A percentile compares a stretch with the other conserved stretches of the same genome.
These are phyloP conservation scores for Luperina testacea DNA, from an alignment of 2,888 invertebrate genomes.

Conservation along the genomic window DNA sequence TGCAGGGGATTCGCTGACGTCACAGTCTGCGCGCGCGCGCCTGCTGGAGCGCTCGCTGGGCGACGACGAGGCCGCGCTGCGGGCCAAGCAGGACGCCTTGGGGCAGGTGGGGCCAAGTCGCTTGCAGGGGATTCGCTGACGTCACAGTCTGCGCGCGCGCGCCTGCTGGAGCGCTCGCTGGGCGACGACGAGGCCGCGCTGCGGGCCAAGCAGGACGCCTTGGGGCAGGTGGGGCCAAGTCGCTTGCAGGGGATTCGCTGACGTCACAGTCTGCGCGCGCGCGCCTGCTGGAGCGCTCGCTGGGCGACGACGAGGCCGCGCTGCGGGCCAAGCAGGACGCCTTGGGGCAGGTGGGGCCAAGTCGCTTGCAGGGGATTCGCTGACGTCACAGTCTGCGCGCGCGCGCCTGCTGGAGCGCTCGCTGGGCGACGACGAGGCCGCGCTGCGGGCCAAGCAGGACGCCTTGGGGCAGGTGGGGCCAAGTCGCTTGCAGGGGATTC, in stretches of 20 bases:
- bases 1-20: constrained; percentile 44
- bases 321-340: constrained; percentile 54
- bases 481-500: too few species aligned
- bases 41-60: constrained; percentile 91
- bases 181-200: constrained; percentile 91
- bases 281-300: constrained; percentile 92
- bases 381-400: constrained; percentile 91
- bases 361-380: too few species aligned
- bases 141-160: constrained; percentile 92
- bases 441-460: constrained; percentile 66
- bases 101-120: too few species aligned
- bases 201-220: constrained; percentile 41
- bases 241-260: too few species aligned
- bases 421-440: constrained; percentile 92
- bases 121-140: too few species aligned
- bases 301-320: constrained; percentile 92
- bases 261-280: constrained; percentile 91
- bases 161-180: constrained; percentile 92
- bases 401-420: constrained; percentile 92
- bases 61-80: constrained; percentile 91
- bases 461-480: constrained; percentile 27
- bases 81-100: constrained; percentile 49
- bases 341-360: constrained; percentile 10
- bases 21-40: constrained; percentile 92
- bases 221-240: constrained; percentile 8